Evolutionary conservation across 2,888 invertebrate genomes (phyloP), one percentile per base, ranked within the genome.

Genomic region (Drosophila mettleri): DNA sequence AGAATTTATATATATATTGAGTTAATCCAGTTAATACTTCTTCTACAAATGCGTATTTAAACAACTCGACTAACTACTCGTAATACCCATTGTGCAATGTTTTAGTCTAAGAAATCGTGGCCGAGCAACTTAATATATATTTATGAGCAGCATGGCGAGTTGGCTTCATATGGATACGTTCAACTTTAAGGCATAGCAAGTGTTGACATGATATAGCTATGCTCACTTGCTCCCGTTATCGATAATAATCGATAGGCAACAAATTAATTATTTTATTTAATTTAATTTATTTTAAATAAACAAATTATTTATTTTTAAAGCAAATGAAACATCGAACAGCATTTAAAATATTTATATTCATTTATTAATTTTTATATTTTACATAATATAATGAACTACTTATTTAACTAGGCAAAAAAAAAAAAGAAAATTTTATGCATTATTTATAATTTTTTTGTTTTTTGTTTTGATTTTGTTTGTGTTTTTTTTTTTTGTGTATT

Each of bases 381-480:
- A 82, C 81, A 85, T 81, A 84, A 87, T 88, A 86, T 78, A 84
- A 87, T 84, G 83, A 84, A 84, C 84, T 84, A 84, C 88, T 84
- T 84, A 84, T 58, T 41, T 43, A 59, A 38, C 86, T 80, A 88
- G 52, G 62, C 67, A 78, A 82, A 83, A 86, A 86, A 85, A 75
- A 74, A 74, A 73, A 63, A 46, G 22, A 38, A 60, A 72, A 52
- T 22, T 65, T 9, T 69, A 45, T 74, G 45, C 24, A 53, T 68
- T 66, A 74, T 29, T 64, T 38, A 65, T 59, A 75, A 14, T 16
- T 48, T 48, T 41, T 43, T 43, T 24, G 7, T 43, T 49, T 36
- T 72, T 39, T 38, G n/a, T 46, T 62, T 69, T 55, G 29, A 34
- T 43, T 43, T 43, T n/a, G 9, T 43, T 43, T 10, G 22, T 38